These are phyloP conservation scores for Drosophila mayaguana DNA, from an alignment of 2,888 invertebrate genomes.

Conservation along the genomic window DNA sequence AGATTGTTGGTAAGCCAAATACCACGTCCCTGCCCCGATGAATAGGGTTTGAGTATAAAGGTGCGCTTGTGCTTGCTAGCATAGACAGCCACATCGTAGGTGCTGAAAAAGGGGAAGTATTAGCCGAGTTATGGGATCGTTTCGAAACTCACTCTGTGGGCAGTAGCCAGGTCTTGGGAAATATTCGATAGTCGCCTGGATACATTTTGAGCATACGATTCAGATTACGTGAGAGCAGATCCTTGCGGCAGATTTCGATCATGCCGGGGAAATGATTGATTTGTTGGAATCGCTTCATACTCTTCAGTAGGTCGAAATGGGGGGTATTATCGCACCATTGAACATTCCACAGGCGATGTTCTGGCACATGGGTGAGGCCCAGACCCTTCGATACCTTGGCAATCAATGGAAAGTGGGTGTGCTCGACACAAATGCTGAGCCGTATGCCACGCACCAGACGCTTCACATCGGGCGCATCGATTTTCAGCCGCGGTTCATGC, in stretches of 20 bases:
- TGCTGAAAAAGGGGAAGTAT: background rate
- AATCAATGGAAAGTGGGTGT: slow-evolving; percentile 80
- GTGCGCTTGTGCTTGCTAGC: slow-evolving; percentile 87
- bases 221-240: slow-evolving; percentile 94
- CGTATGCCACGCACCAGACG: slow-evolving; percentile 52
- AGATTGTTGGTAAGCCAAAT: slow-evolving; percentile 94
- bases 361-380: slow-evolving; percentile 87
- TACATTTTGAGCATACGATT: slow-evolving; percentile 95
- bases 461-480: slow-evolving; percentile 25
- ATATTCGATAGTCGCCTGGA: slow-evolving; percentile 95
- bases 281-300: slow-evolving; percentile 96
- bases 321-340: slow-evolving; percentile 94
- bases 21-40: slow-evolving; percentile 93
- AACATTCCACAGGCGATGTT: slow-evolving; percentile 94
- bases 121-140: background rate
- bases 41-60: slow-evolving; percentile 96
- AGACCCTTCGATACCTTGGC: slow-evolving; percentile 77
- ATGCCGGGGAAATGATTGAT: slow-evolving; percentile 97
- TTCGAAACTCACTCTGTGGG: slow-evolving; percentile 91
- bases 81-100: slow-evolving; percentile 46
- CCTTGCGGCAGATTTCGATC: slow-evolving; percentile 95
- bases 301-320: slow-evolving; percentile 93
- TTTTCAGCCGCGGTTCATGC: slow-evolving; percentile 16
- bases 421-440: slow-evolving; percentile 80
- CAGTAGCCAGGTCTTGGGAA: slow-evolving; percentile 97